phyloP scores from a whole-genome alignment of 2,797 vertebrate genomes.

The Mionectes olivaceus region DNA sequence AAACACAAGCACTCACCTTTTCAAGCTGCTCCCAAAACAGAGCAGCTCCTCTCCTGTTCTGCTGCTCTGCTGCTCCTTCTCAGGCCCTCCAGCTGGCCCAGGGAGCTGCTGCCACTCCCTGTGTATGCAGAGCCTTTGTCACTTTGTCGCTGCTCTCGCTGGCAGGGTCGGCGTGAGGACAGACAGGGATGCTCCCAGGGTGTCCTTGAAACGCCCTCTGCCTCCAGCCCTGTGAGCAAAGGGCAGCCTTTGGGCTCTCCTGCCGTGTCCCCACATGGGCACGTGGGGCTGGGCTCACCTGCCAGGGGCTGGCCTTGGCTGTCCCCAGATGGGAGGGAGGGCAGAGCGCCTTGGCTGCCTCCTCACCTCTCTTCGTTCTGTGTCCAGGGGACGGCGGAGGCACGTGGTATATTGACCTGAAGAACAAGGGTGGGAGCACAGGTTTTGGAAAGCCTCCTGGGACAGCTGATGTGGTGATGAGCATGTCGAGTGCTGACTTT shows the following conservation, averaged over 20 bases:
- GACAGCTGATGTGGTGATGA: not conserved
- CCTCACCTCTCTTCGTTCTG: not conserved
- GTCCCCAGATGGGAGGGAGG: rapidly evolving
- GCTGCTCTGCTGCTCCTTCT: not conserved
- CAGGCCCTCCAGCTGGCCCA: rapidly evolving
- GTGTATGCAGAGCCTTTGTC: rapidly evolving
- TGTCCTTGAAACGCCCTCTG: rapidly evolving
- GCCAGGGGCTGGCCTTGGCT: not conserved
- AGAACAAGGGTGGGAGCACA: not conserved
- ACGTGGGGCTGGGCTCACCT: rapidly evolving
- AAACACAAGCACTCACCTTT: rapidly evolving
- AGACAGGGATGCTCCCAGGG: rapidly evolving
- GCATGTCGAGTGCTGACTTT: not conserved
- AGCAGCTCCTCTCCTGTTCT: rapidly evolving
- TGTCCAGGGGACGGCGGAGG: constrained; percentile 72
- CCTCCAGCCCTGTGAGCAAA: rapidly evolving
- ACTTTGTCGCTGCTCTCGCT: rapidly evolving
- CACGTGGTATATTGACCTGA: not conserved
- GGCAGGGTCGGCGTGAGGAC: rapidly evolving
- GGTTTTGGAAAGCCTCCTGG: not conserved
- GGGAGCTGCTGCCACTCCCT: not conserved
- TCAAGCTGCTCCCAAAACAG: rapidly evolving
- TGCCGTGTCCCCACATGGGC: rapidly evolving
- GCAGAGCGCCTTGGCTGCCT: rapidly evolving
- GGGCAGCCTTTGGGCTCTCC: not conserved